A percentile compares a stretch with the other conserved stretches of the same genome.
These are phyloP conservation scores for Micrastur ruficollis DNA, from an alignment of 2,797 vertebrate species.

Conservation along the genomic window DNA sequence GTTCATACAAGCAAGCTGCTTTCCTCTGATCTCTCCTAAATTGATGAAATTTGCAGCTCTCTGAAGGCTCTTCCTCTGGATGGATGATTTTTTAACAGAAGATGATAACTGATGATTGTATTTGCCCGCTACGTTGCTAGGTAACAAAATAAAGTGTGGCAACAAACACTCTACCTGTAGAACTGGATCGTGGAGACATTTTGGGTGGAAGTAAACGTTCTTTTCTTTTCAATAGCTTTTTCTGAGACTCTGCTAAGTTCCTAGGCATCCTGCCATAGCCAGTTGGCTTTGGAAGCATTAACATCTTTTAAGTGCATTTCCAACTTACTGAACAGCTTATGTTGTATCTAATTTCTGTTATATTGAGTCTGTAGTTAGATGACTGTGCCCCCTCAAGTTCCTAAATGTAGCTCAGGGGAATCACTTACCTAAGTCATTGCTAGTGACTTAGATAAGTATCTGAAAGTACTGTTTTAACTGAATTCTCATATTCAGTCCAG, in stretches of 20 bases:
- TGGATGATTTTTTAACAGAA: background rate
- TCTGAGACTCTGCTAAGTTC: background rate
- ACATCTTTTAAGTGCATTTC: background rate
- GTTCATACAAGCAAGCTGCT: background rate
- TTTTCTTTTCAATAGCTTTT: background rate
- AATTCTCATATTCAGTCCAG: background rate
- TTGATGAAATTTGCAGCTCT: background rate
- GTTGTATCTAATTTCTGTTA: background rate
- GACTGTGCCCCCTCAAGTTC: background rate
- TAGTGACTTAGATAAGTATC: background rate
- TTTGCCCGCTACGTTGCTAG: background rate
- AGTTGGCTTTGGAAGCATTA: background rate
- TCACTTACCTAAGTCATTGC: background rate
- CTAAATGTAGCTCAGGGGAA: background rate
- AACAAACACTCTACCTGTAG: background rate
- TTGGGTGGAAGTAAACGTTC: background rate
- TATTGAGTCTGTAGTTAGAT: background rate
- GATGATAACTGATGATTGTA: background rate
- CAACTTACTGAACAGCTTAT: slow-evolving; percentile 1
- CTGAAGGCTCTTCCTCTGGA: background rate
- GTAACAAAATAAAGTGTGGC: background rate
- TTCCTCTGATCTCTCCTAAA: background rate
- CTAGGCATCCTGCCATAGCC: background rate
- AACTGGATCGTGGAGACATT: background rate
- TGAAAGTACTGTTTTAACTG: background rate